Conservation (phyloP, 2,888 invertebrate species). For the Mayetiola destructor region DNA sequence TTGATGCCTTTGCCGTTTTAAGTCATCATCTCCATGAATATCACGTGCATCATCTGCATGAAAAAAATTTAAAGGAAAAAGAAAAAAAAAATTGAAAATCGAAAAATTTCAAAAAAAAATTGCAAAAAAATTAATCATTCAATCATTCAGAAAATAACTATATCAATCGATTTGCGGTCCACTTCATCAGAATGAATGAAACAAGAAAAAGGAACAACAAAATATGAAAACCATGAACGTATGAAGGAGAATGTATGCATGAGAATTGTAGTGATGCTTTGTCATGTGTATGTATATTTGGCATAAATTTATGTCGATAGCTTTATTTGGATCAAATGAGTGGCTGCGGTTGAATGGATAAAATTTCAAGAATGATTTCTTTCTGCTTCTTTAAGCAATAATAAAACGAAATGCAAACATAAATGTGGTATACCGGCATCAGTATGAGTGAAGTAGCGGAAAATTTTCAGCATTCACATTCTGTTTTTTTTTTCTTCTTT, state of each 20-base stretch:
- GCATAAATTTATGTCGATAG: constrained; percentile 9
- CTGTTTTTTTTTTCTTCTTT: too few relatives aligned
- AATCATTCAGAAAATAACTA: not conserved
- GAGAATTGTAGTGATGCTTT: too few relatives aligned
- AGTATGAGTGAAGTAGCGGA: constrained; percentile 6
- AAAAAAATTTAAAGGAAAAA: constrained; percentile 20
- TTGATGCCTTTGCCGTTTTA: constrained; percentile 73
- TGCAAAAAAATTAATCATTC: not conserved
- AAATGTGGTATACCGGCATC: constrained; percentile 5
- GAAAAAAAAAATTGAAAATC: not conserved
- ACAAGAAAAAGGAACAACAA: too few relatives aligned
- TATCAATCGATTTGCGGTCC: not conserved
- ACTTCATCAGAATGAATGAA: too few relatives aligned
- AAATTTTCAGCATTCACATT: too few relatives aligned
- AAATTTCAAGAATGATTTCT: constrained; percentile 1
- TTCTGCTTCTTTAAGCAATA: constrained; percentile 12
- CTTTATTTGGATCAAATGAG: not conserved
- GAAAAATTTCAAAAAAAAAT: constrained; percentile 2
- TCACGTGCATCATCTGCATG: constrained; percentile 74
- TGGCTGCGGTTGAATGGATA: constrained; percentile 6
- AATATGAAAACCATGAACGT: too few relatives aligned
- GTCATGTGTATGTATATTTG: too few relatives aligned
- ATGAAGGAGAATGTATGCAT: too few relatives aligned
- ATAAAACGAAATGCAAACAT: constrained; percentile 8
- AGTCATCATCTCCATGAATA: constrained; percentile 73